Evolutionary conservation across 2,113 vertebrate species (phyloP), one percentile per base, ranked within the genome.

Genomic region (Tenrec ecaudatus): DNA sequence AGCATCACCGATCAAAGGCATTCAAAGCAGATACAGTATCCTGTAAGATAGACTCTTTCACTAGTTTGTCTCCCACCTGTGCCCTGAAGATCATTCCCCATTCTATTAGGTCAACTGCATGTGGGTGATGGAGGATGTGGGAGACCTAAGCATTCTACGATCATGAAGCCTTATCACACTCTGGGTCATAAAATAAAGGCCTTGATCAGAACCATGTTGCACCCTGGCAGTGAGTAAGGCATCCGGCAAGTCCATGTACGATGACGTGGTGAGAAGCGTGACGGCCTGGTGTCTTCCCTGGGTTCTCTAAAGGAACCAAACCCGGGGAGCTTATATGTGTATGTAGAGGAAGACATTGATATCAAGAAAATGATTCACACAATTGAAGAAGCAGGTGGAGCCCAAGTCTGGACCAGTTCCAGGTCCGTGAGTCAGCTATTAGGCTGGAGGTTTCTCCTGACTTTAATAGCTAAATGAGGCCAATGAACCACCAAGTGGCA

Each of bases 1-100:
- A 71, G 25, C 14, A 17, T 14, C 29, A 22, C 1, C 9, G 40
- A 58, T 11, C 1, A 1, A 6, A 29, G 62, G 15, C 0, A 6
- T 6, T 60, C 82, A 43, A 38, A 60, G 53, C 29, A 31, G 1
- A 43, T 10, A 2, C 47, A 33, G 29, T 25, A 33, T 7, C 83
- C 64, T 31, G 4, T 40, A 29, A 33, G 47, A 17, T 9, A 25
- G 57, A 80, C 22, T 47, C 43, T 47, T 47, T 47, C 43, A 6
- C 43, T 47, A 10, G 5, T 47, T 47, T 47, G 43, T 47, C 29
- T 20, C 20, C 53, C 3, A 20, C 31, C 76, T 47, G 29, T 1
- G 29, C 23, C 36, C 6, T 7, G n/a, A 11, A 22, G 7, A 29
- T 27, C 69, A n/a, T 20, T 9, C n/a, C 23, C 14, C 2, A 16